phyloP scores from a whole-genome alignment of 2,113 vertebrate genomes.

The Cercocebus atys region DNA sequence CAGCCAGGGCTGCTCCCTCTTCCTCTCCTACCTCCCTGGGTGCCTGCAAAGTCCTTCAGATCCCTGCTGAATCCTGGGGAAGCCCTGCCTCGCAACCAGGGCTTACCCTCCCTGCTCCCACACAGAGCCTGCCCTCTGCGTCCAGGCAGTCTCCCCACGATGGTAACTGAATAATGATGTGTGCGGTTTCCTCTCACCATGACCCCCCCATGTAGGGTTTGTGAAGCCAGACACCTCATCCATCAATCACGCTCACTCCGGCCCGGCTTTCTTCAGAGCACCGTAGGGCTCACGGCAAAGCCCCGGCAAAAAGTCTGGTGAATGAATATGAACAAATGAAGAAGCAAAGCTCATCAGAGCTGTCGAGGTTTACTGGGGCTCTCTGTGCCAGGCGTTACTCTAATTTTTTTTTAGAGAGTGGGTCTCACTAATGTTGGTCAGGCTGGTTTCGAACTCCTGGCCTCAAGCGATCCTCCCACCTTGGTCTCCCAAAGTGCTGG shows the following conservation, averaged over 20 bases:
- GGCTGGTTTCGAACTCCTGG: too few species aligned
- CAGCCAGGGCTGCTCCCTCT: not conserved
- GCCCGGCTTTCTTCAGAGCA: rapidly evolving
- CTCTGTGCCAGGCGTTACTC: not conserved
- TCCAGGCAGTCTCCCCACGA: rapidly evolving
- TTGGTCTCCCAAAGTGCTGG: too few species aligned
- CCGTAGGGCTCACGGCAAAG: rapidly evolving
- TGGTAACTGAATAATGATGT: rapidly evolving
- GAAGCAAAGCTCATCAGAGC: rapidly evolving
- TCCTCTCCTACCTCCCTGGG: not conserved
- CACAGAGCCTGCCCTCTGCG: rapidly evolving
- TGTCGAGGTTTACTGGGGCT: rapidly evolving
- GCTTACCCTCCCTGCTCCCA: not conserved
- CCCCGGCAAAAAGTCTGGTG: rapidly evolving
- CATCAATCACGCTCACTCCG: rapidly evolving
- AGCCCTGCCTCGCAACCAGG: not conserved
- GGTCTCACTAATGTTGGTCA: too few species aligned
- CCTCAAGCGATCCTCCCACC: too few species aligned
- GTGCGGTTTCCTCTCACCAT: not conserved
- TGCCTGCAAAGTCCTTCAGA: not conserved
- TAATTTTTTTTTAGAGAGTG: too few species aligned
- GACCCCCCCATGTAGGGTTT: rapidly evolving
- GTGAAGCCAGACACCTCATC: rapidly evolving
- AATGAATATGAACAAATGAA: rapidly evolving
- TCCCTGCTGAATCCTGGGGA: not conserved